Evolutionary conservation across 2,888 invertebrate genomes (phyloP), one percentile per base, ranked within the genome.

Genomic region (Cerastis leucographa): DNA sequence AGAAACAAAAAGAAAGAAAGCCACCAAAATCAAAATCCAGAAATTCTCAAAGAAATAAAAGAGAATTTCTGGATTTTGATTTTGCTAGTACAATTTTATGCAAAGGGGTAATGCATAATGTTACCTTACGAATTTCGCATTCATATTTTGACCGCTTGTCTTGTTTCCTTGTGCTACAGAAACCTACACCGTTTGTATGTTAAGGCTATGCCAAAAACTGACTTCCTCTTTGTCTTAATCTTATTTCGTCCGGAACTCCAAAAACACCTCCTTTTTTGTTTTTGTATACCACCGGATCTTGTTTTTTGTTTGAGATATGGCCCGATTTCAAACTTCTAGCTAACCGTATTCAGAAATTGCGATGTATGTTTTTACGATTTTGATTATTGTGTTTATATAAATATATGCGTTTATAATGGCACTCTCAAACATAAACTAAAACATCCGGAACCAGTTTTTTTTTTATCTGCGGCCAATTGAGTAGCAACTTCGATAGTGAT

Each of bases 381-480:
- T n/a, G n/a, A n/a, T n/a, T n/a, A 49, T 78, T 83, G 61, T 0
- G 51, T 76, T 66, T 71, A 40, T 46, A 71, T 61, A 64, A 54
- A 68, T 54, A 22, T 73, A 86, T 61, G 84, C 59, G 62, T 86
- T 86, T 71, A 85, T 85, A 62, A 80, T 71, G 49, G 75, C 76
- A 77, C 76, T 66, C 71, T 85, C 85, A 76, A 85, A 85, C 64
- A 86, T 72, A 61, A 85, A 85, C 80, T 79, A 86, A 76, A 85
- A 85, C 35, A 79, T 71, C 59, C 84, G 61, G 49, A 78, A 74
- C 81, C 83, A 76, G 59, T n/a, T 69, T 71, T 40, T 78, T 76
- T 78, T 79, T 44, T 78, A 79, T 65, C 70, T 85, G 62, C 79
- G 77, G 62, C 81, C 81, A 75, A 83, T 79, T 29, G 79, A 72